Evolutionary conservation across 2,888 invertebrate species (phyloP).

Genomic region (Gymnosoma rotundatum): DNA sequence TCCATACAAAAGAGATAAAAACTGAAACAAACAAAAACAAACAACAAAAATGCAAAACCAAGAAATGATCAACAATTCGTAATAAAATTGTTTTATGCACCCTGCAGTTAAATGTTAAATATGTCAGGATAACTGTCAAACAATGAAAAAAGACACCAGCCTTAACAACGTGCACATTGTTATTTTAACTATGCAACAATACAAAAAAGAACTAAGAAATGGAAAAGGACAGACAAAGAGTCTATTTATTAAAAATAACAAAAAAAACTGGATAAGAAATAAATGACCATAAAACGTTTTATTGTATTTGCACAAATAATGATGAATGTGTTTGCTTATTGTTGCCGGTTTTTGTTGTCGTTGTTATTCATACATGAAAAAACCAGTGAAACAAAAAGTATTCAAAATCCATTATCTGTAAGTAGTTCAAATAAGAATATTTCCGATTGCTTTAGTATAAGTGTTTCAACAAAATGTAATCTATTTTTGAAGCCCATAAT

Average conservation of each 20-base stretch:
- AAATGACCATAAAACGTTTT: conserved; percentile 66
- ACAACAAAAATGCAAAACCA: conserved; percentile 17
- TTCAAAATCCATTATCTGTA: too few species aligned
- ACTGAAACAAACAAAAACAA: not conserved
- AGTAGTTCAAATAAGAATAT: too few species aligned
- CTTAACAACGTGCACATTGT: not conserved
- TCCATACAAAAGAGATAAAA: conserved; percentile 14
- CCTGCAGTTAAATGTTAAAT: conserved; percentile 71
- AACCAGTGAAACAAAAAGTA: not conserved
- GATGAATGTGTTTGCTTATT: conserved; percentile 61
- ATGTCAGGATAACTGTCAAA: conserved; percentile 72
- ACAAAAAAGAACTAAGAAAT: not conserved
- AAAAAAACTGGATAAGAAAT: not conserved
- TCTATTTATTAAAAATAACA: not conserved
- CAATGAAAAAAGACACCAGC: conserved; percentile 52
- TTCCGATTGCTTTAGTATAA: too few species aligned
- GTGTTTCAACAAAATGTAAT: too few species aligned
- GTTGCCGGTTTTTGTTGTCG: conserved; percentile 15
- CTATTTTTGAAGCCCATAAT: too few species aligned
- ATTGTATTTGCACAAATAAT: conserved; percentile 60
- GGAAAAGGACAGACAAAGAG: not conserved
- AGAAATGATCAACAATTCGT: conserved; percentile 61
- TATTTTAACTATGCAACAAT: not conserved
- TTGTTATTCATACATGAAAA: conserved; percentile 11
- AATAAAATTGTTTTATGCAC: conserved; percentile 59